Conservation (phyloP, 1,140 invertebrate species). For the Zaprionus vittiger region DNA sequence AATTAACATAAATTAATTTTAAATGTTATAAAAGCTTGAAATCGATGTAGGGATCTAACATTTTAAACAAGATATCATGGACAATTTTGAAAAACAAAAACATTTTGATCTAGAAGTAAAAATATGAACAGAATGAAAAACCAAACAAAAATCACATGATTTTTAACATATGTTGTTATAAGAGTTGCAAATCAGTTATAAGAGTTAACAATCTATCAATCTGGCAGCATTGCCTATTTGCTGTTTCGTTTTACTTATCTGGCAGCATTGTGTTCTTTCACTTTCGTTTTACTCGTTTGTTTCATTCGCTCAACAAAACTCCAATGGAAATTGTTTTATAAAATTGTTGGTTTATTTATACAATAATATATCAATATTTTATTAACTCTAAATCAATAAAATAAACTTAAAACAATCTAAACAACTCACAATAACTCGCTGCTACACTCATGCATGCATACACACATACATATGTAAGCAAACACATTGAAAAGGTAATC, state of each 20-base stretch:
- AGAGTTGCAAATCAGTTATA: too few species aligned
- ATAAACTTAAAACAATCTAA: slow-evolving; percentile 62
- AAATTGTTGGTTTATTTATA: slow-evolving; percentile 1
- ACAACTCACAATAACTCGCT: slow-evolving; percentile 40
- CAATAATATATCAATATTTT: slow-evolving; percentile 49
- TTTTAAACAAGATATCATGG: too few species aligned
- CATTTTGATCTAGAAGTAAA: too few species aligned
- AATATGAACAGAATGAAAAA: too few species aligned
- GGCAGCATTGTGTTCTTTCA: neutral
- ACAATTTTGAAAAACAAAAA: too few species aligned
- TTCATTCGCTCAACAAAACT: neutral
- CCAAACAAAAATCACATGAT: too few species aligned
- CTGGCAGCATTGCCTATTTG: too few species aligned
- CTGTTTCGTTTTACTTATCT: neutral
- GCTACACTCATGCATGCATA: neutral
- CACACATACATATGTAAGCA: neutral
- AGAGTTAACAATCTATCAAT: too few species aligned
- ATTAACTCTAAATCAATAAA: slow-evolving; percentile 40
- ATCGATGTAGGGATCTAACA: too few species aligned
- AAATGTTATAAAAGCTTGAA: too few species aligned
- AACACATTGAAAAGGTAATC: neutral
- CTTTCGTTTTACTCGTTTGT: neutral
- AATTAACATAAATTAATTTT: too few species aligned
- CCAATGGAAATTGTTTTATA: neutral
- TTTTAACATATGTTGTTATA: too few species aligned